Evolutionary conservation across 2,797 vertebrate species (phyloP), one percentile per base, ranked within the genome.

Genomic region (Anableps anableps): DNA sequence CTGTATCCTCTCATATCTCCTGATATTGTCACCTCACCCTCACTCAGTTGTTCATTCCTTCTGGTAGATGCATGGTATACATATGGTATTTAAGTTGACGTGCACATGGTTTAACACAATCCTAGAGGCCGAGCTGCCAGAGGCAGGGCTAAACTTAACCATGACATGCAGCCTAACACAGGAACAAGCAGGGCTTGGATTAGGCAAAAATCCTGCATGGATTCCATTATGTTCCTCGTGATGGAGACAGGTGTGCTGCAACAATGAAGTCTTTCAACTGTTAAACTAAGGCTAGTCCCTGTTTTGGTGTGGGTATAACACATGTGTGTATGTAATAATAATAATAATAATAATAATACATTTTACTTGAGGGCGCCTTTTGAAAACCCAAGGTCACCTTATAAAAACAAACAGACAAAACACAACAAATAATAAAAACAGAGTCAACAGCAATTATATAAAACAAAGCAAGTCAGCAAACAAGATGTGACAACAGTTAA

Each of bases 221-320:
- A 89, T 89, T 91, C 86, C 78, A 45, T 86, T 81, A 80, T 89
- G 83, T 47, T 80, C 73, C 81, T 71, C 77, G 13, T 87, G 91
- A 92, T 80, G 86, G 86, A 89, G 86, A 89, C 91, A 94, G 94
- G 91, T 94, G 92, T 75, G 81, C 51, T 48, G 38, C 78, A 90
- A 91, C 91, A 92, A 88, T 91, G 82, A 86, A 36, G 72, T 73
- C 91, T 89, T 92, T 90, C 84, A 86, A 34, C 89, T 82, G 76
- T 23, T 31, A 55, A 71, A 76, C 77, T 75, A 41, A 9, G 62
- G 80, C 47, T 73, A 72, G 60, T 34, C n/a, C 29, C 29, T 62
- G 58, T 62, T 62, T 62, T 62, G 79, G 31, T 66, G 13, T 71
- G 23, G 13, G 17, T 29, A 41, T 31, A 62, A 43, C 51, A 81